Percentiles rank a stretch among this genome's conserved stretches.
These are phyloP conservation scores for Tetramorium simillimum DNA, from an alignment of 1,140 invertebrate genomes.

Conservation along the genomic window DNA sequence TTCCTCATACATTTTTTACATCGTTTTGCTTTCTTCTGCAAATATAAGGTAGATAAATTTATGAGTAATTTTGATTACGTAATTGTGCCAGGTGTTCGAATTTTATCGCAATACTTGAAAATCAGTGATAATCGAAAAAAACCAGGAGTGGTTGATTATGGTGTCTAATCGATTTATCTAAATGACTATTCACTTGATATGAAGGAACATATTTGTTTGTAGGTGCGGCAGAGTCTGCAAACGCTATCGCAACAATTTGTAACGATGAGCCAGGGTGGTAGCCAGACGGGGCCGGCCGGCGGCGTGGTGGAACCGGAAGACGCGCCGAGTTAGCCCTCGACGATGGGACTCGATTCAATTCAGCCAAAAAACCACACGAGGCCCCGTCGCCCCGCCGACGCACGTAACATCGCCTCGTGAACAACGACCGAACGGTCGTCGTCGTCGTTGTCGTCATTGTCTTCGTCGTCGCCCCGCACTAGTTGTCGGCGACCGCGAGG, in stretches of 20 bases:
- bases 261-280: conserved; percentile 77
- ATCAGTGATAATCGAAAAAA: neutral
- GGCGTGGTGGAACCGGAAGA: conserved; percentile 77
- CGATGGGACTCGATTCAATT: conserved; percentile 60
- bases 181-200: neutral
- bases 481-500: conserved; percentile 1
- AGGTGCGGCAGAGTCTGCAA: conserved; percentile 82
- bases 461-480: conserved; percentile 48
- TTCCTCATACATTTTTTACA: neutral
- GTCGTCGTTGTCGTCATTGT: conserved; percentile 14
- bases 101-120: conserved; percentile 17
- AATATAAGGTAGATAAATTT: neutral
- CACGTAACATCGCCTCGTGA: conserved; percentile 77
- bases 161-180: neutral
- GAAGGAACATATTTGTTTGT: conserved; percentile 27
- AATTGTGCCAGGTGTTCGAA: neutral
- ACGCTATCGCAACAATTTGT: conserved; percentile 81
- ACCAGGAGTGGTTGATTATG: neutral
- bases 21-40: neutral
- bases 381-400: conserved; percentile 77
- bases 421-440: conserved; percentile 33
- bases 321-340: conserved; percentile 81
- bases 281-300: conserved; percentile 68
- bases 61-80: neutral
- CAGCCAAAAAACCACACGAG: conserved; percentile 75